Base-by-base conservation (phyloP, 1,140 invertebrate species). In the Macrostomum lignano region DNA sequence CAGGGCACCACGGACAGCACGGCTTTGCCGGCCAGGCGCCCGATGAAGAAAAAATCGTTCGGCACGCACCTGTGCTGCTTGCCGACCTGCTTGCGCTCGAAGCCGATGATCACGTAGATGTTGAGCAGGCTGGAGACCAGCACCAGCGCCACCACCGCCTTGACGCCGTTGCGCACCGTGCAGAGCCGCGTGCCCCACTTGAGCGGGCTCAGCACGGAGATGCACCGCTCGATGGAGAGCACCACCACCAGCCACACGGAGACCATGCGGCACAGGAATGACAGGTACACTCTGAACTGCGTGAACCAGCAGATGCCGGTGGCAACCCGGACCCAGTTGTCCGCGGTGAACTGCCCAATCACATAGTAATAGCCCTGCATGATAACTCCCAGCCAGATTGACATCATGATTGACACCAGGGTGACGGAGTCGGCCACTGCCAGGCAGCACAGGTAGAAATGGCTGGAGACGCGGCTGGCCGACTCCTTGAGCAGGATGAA, bases 391-490 rank as follows among this genome's bases (percentile, higher is more conserved):
- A 17, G 14, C 26, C 26, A 28, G 19, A 28, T 15, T 28, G 26
- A 5, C 4, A 17, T 14, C 7, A 28, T 3, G 9, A 28, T 15
- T 15, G 14, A 15, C 3, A 28, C 7, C 9, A 28, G 19, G 5
- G 26, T 15, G 19, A 28, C 3, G 15, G 19, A 7, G 19, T 28
- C 26, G 9, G 19, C 15, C 15, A 28, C 26, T 9, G 26, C 26
- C 26, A 28, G 19, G 14, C 26, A 28, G 14, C 26, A 28, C 7
- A 28, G 26, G 19, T 28, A 28, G 26, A 28, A 28, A 28, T 28
- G 26, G 19, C 14, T 15, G 15, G 26, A 28, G 14, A 28, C 19
- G 15, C 19, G 15, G 19, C 3, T 28, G 9, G 26, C 26, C 15
- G 26, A 14, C 19, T 17, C 3, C 15, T 17, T 14, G 7, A 28